Evolutionary conservation across 2,113 vertebrate genomes (phyloP), one percentile per base, ranked within the genome.

Genomic region (Percina caprodes): DNA sequence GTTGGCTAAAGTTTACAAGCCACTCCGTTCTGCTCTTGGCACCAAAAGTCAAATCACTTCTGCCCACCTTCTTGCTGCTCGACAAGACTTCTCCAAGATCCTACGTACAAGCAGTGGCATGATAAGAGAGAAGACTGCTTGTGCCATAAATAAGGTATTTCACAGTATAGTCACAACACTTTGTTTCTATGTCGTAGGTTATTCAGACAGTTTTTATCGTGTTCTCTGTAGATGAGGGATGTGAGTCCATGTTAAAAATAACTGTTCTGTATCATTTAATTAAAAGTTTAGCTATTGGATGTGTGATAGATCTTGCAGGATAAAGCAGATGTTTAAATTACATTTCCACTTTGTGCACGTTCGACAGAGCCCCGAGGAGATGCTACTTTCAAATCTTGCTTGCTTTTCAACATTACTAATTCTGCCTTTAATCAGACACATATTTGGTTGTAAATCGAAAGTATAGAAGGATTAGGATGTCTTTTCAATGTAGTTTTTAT

Each of bases 91-190:
- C 83, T 99, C 98, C 54, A 99, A 98, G 91, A 99, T 99, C 75
- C 93, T 98, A 80, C 96, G 97, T 26, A 99, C 98, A 0, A 99
- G 98, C 93, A 99, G 97, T 0, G 97, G 98, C 5, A 97, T 93
- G 75, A 97, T 96, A 65, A 92, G 98, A 75, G 97, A 99, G 88
- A 99, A 97, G 93, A 97, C 97, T 10, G 96, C 96, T 0, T 99
- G 98, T 91, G 97, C 98, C 82, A 97, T 99, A 82, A 99, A 99
- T 90, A 99, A 99, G 97, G 98, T 99, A n/a, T 26, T 76, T 26
- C 2, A 42, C 16, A 11, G 19, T 39, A 21, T 23, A 2, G 14
- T 45, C 7, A 14, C 19, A 66, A 10, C 7, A 3, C 0, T 23
- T 30, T 24, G 7, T 23, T 46, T 12, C 5, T 30, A 0, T 30